Evolutionary conservation across 2,113 vertebrate genomes (phyloP).

Genomic region (Pterocles burchelli): DNA sequence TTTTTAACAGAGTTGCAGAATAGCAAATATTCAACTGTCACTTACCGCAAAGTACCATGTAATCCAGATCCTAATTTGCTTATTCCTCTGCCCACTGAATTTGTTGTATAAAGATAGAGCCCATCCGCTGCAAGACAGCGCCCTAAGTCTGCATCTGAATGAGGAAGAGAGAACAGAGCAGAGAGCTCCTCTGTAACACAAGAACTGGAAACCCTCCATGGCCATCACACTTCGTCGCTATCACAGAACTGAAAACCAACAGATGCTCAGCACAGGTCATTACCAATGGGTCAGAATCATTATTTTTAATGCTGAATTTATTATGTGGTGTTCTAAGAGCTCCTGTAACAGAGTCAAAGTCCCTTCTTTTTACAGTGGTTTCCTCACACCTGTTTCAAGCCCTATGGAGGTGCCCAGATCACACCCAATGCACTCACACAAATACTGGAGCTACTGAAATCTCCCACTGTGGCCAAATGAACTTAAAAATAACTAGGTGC

Average conservation of each 20-base stretch:
- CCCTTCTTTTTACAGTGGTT: neutral
- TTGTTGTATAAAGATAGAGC: constrained; percentile 95
- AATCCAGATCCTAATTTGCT: constrained; percentile 97
- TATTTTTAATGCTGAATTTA: neutral
- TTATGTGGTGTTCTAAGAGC: neutral
- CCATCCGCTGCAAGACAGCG: constrained; percentile 96
- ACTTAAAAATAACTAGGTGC: neutral
- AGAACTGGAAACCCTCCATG: neutral
- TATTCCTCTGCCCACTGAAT: constrained; percentile 95
- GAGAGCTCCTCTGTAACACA: neutral
- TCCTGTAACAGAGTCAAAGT: neutral
- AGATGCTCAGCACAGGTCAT: neutral
- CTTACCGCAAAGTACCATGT: constrained; percentile 96
- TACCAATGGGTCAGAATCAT: neutral
- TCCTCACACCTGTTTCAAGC: neutral
- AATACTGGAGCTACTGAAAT: neutral
- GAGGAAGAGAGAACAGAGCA: neutral
- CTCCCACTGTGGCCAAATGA: neutral
- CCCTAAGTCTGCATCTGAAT: constrained; percentile 93
- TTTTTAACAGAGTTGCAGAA: neutral
- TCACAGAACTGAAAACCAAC: neutral
- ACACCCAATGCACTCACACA: rapidly evolving
- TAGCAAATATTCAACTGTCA: neutral
- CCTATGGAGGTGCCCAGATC: neutral
- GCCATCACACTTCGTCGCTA: no score